Conservation (phyloP, 2,797 vertebrate species). For the Anisognathus igniventris region DNA sequence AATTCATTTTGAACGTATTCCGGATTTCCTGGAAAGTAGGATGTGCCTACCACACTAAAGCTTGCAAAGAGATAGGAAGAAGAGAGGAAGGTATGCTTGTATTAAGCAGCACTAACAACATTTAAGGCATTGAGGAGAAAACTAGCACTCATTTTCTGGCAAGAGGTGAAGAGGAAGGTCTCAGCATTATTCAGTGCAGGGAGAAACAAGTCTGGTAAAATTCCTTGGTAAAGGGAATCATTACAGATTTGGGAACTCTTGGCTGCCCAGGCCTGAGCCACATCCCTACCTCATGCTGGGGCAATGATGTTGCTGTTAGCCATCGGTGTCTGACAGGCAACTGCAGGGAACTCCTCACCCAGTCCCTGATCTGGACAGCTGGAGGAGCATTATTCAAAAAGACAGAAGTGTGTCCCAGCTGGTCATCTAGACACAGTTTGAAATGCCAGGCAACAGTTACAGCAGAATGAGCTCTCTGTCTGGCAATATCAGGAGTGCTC, state of each 20-base stretch:
- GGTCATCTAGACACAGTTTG: background rate
- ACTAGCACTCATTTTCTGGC: background rate
- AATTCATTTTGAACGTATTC: background rate
- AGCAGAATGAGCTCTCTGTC: background rate
- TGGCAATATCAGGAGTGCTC: background rate
- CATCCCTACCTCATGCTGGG: background rate
- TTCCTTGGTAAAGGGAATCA: background rate
- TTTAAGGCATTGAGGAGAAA: background rate
- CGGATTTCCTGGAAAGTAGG: background rate
- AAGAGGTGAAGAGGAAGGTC: background rate
- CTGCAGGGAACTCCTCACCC: background rate
- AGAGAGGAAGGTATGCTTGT: background rate
- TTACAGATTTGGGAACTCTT: background rate
- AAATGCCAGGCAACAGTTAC: background rate
- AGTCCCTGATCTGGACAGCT: background rate
- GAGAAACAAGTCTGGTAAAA: background rate
- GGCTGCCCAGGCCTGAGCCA: background rate
- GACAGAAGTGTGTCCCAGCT: background rate
- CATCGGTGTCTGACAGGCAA: fast-evolving
- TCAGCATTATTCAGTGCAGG: background rate
- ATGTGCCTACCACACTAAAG: background rate
- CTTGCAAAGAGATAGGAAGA: background rate
- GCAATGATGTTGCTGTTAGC: background rate
- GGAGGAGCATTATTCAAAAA: background rate
- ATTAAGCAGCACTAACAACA: background rate